Base-by-base conservation (phyloP, 2,888 invertebrate genomes). In the Osedax fenrisi region DNA sequence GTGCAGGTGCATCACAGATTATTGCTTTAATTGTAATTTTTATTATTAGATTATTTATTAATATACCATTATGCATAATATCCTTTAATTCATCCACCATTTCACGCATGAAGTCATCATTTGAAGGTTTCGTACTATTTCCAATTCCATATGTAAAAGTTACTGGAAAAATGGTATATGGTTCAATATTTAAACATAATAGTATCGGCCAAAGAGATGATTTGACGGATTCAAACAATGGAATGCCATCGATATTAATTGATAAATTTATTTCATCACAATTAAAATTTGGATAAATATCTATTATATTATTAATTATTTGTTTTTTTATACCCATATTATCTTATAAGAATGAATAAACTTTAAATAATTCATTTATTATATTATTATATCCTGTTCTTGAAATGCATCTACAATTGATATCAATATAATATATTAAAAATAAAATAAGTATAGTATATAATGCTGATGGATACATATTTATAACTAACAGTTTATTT, bases 1-100 rank as follows among this genome's bases (percentile, higher is more conserved):
- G 74, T 3, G 77, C 77, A n/a, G 77, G 76, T 2, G 77, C 76
- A 76, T 77, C 77, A 70, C 77, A 77, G 5, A 77, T 27, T 17
- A 77, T 64, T 56, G 73, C 74, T 2, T 21, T 62, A 13, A 77
- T 24, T 3, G 3, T 27, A 17, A 77, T 59, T 13, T 41, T 24
- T 26, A 64, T 1, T 2, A 2, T 26, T 41, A 5, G 41, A 10
- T 17, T 17, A 17, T 41, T 5, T 10, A 41, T 10, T 10, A 41
- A 10, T 10, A 41, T 41, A 17, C 41, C 41, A 41, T 41, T 41
- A 5, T 41, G 10, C 17, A 10, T 17, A 41, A n/a, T n/a, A n/a
- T n/a, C n/a, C n/a, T n/a, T n/a, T n/a, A n/a, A n/a, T n/a, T n/a
- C n/a, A n/a, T n/a, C n/a, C n/a, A n/a, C n/a, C n/a, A n/a, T n/a